Evolutionary conservation across 2,113 vertebrate species (phyloP).

Genomic region (Tauraco erythrolophus): DNA sequence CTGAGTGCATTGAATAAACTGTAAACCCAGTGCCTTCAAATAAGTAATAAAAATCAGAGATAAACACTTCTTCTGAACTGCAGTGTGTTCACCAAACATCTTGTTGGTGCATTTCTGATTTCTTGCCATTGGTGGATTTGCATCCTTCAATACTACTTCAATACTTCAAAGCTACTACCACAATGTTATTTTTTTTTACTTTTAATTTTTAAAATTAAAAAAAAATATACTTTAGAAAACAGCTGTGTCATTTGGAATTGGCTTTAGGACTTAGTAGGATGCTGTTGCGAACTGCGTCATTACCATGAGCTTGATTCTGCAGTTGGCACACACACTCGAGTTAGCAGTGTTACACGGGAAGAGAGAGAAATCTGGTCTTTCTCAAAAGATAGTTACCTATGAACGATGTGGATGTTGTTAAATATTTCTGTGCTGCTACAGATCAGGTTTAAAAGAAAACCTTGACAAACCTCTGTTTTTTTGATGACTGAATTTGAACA

Average conservation of each 20-base stretch:
- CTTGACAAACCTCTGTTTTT: not conserved
- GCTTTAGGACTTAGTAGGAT: not conserved
- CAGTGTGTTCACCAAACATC: not conserved
- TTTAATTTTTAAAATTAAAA: not conserved
- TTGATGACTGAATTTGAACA: conserved; percentile 31
- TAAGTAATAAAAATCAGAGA: not conserved
- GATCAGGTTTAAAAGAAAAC: conserved; percentile 54
- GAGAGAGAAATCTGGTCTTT: conserved; percentile 54
- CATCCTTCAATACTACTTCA: not conserved
- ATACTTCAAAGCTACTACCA: not conserved
- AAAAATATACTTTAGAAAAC: not conserved
- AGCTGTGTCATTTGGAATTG: not conserved
- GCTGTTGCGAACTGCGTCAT: not conserved
- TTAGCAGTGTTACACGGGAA: not conserved
- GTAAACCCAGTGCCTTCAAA: not conserved
- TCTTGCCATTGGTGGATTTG: not conserved
- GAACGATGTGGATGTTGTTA: conserved; percentile 28
- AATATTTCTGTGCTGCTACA: conserved; percentile 25
- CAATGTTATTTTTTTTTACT: not conserved
- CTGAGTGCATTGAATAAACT: not conserved
- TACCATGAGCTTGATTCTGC: not conserved
- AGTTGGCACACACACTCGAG: not conserved
- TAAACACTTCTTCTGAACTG: not conserved
- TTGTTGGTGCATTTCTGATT: not conserved
- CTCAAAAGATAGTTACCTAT: conserved; percentile 48